phyloP scores from a whole-genome alignment of 2,888 invertebrate species.

The Acleris emargana region DNA sequence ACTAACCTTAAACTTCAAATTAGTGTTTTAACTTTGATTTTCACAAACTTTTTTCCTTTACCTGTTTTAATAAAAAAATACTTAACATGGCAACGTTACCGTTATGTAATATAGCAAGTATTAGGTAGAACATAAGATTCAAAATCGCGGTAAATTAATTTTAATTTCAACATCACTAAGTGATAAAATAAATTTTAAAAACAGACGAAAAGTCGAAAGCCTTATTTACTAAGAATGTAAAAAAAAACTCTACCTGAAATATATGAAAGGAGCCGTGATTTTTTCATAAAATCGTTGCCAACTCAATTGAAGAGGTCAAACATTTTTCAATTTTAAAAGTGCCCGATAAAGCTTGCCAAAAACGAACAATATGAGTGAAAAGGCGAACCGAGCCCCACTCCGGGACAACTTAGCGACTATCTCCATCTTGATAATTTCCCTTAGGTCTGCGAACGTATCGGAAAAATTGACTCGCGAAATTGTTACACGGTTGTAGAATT shows the following conservation, averaged over 20 bases:
- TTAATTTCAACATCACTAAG: too few species aligned
- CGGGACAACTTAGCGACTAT: conserved; percentile 45
- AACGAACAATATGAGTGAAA: conserved; percentile 10
- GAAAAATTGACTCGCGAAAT: conserved; percentile 62
- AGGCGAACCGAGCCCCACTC: conserved; percentile 22
- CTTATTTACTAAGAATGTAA: too few species aligned
- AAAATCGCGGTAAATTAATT: too few species aligned
- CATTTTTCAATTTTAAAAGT: conserved; percentile 9
- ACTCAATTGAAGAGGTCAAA: conserved; percentile 18
- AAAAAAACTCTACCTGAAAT: neutral
- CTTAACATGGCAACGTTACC: too few species aligned
- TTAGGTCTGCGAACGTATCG: conserved; percentile 56
- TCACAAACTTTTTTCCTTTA: too few species aligned
- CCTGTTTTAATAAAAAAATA: too few species aligned
- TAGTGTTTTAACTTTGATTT: too few species aligned
- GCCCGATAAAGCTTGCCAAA: conserved; percentile 19
- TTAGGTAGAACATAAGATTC: too few species aligned
- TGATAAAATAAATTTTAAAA: too few species aligned
- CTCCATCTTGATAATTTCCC: conserved; percentile 66
- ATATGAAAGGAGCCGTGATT: neutral
- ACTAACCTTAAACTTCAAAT: too few species aligned
- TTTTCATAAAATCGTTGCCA: neutral
- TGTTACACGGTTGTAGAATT: conserved; percentile 57
- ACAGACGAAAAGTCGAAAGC: too few species aligned
- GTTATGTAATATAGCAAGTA: too few species aligned